These are phyloP conservation scores for Sturmia bella DNA, from an alignment of 2,888 invertebrate species.

Conservation along the genomic window DNA sequence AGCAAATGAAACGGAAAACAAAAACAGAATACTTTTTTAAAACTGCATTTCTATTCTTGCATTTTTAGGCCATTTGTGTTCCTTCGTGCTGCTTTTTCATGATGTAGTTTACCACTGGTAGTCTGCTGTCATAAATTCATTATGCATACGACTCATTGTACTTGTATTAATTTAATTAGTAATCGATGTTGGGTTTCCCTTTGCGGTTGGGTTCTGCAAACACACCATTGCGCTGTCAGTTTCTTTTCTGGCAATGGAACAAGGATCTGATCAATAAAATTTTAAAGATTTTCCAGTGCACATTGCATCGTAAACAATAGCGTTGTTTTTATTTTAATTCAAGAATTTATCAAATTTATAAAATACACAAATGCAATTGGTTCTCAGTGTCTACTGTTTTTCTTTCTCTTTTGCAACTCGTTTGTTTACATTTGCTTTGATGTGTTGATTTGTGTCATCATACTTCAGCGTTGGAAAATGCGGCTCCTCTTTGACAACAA, in stretches of 20 bases:
- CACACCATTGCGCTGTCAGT: neutral
- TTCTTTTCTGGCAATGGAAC: neutral
- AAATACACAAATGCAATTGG: no score
- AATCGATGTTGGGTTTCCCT: conserved; percentile 25
- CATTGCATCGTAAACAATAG: no score
- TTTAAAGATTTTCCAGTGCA: neutral
- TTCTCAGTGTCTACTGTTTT: no score
- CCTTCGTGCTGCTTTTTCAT: conserved; percentile 20
- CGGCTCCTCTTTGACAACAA: no score
- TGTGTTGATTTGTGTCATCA: no score
- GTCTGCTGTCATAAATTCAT: conserved; percentile 39
- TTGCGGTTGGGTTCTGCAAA: conserved; percentile 19
- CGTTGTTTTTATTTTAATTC: no score
- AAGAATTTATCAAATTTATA: no score
- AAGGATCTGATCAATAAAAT: neutral
- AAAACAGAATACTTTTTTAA: conserved; percentile 49
- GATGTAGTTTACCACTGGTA: conserved; percentile 28
- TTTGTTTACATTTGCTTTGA: no score
- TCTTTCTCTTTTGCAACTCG: no score
- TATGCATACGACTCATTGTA: conserved; percentile 19
- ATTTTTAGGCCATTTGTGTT: conserved; percentile 54
- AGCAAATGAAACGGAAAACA: conserved; percentile 61
- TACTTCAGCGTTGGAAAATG: no score
- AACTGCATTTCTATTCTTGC: conserved; percentile 36
- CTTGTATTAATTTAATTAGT: conserved; percentile 64